phyloP scores from a whole-genome alignment of 2,888 invertebrate genomes.

The Opisthograptis luteolata region DNA sequence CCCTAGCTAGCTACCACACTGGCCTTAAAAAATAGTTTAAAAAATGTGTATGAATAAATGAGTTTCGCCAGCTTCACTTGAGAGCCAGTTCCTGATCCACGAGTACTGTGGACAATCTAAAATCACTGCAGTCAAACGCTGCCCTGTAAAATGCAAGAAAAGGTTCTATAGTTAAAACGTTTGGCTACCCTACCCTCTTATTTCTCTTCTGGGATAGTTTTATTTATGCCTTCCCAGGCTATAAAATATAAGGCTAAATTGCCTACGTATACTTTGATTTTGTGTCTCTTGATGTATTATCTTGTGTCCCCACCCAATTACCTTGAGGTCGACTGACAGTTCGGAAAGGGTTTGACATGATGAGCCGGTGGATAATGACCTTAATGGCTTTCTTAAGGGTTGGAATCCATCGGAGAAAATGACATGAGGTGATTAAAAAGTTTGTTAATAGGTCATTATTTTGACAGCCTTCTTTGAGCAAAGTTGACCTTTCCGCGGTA shows the following conservation, averaged over 20 bases:
- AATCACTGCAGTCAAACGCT: too few relatives aligned
- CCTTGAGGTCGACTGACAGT: conserved; percentile 23
- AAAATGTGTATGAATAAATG: too few relatives aligned
- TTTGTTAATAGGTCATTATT: too few relatives aligned
- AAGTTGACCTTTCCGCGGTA: too few relatives aligned
- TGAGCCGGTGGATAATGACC: conserved; percentile 14
- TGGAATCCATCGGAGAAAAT: neutral
- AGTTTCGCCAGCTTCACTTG: too few relatives aligned
- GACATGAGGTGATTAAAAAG: neutral
- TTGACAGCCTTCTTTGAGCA: too few relatives aligned
- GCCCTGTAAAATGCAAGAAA: too few relatives aligned
- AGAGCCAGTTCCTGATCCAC: too few relatives aligned
- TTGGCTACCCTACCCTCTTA: conserved; percentile 13
- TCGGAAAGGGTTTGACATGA: conserved; percentile 18
- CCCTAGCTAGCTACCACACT: too few relatives aligned
- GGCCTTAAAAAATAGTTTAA: too few relatives aligned
- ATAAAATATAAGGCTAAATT: conserved; percentile 37
- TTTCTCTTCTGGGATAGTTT: conserved; percentile 25
- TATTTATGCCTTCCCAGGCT: conserved; percentile 34
- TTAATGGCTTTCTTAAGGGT: conserved; percentile 16
- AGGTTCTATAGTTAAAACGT: neutral
- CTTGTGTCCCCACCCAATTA: conserved; percentile 27
- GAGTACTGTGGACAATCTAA: neutral
- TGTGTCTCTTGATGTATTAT: conserved; percentile 30
- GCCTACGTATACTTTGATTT: conserved; percentile 29